These are phyloP conservation scores for Mobula hypostoma DNA, from an alignment of 2,113 vertebrate species.

Conservation along the genomic window DNA sequence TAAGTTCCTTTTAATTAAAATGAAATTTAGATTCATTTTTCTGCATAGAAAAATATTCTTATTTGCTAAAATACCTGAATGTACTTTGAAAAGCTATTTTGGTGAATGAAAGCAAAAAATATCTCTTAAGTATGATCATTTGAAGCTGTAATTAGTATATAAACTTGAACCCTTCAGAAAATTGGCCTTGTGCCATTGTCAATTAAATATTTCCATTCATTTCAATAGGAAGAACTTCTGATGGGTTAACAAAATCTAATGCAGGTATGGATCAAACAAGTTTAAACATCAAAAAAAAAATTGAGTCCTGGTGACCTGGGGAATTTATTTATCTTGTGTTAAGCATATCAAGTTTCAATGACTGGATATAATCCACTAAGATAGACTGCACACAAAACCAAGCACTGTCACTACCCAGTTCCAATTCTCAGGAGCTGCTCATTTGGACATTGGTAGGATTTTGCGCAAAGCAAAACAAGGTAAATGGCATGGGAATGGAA, in stretches of 20 bases:
- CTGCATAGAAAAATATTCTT: neutral
- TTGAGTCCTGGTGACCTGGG: neutral
- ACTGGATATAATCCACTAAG: neutral
- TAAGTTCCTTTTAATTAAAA: neutral
- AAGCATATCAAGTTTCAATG: neutral
- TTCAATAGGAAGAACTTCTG: conserved; percentile 32
- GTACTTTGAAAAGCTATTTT: conserved; percentile 6
- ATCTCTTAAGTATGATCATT: neutral
- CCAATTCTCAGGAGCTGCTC: neutral
- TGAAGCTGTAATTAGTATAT: conserved; percentile 10
- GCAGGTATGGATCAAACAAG: conserved; percentile 29
- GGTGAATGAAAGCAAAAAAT: neutral
- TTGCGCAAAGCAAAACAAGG: neutral
- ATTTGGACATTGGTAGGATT: neutral
- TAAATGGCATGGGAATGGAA: too few relatives aligned
- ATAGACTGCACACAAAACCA: neutral
- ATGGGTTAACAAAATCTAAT: conserved; percentile 32
- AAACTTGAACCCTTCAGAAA: conserved; percentile 25
- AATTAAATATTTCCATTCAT: conserved; percentile 34
- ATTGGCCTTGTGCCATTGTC: conserved; percentile 1
- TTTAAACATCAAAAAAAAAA: conserved; percentile 5
- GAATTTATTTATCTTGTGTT: neutral
- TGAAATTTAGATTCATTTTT: neutral
- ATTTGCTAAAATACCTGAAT: neutral
- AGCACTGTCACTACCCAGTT: neutral